phyloP scores from a whole-genome alignment of 2,888 invertebrate genomes.

The Xanthia icteritia region DNA sequence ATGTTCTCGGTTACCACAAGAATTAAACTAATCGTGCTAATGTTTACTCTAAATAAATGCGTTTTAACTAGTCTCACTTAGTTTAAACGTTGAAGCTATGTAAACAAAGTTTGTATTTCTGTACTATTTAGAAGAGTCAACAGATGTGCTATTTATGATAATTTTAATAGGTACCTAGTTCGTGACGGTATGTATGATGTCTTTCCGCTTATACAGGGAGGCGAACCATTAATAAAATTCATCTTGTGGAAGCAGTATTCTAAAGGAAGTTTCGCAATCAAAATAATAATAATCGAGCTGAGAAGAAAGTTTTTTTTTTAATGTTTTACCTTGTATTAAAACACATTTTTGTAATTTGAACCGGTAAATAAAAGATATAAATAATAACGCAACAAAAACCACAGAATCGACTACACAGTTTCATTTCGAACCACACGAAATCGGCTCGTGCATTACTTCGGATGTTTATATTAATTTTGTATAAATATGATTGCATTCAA shows the following conservation, averaged over 20 bases:
- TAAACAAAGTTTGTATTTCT: slow-evolving; percentile 4
- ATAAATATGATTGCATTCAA: too few relatives aligned
- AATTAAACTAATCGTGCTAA: slow-evolving; percentile 57
- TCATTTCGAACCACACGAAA: slow-evolving; percentile 38
- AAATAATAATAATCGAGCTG: background rate
- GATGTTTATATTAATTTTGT: slow-evolving; percentile 6
- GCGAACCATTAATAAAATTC: background rate
- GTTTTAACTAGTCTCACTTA: slow-evolving; percentile 40
- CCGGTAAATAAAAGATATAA: background rate
- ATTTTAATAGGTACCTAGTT: background rate
- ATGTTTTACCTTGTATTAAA: background rate
- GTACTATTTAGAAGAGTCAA: background rate
- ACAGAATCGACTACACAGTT: slow-evolving; percentile 16
- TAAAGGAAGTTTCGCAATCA: background rate
- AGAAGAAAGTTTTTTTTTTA: background rate
- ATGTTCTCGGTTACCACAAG: slow-evolving; percentile 49
- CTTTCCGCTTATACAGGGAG: background rate
- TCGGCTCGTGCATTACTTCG: slow-evolving; percentile 17
- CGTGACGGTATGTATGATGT: background rate
- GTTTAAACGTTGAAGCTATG: slow-evolving; percentile 13
- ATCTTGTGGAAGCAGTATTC: background rate
- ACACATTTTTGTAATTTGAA: background rate
- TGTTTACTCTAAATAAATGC: slow-evolving; percentile 47
- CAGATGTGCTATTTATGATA: background rate
- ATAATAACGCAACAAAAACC: slow-evolving; percentile 35